Conservation (phyloP, 92 coral and sea anemone genomes). For the Epizoanthus fatuus region DNA sequence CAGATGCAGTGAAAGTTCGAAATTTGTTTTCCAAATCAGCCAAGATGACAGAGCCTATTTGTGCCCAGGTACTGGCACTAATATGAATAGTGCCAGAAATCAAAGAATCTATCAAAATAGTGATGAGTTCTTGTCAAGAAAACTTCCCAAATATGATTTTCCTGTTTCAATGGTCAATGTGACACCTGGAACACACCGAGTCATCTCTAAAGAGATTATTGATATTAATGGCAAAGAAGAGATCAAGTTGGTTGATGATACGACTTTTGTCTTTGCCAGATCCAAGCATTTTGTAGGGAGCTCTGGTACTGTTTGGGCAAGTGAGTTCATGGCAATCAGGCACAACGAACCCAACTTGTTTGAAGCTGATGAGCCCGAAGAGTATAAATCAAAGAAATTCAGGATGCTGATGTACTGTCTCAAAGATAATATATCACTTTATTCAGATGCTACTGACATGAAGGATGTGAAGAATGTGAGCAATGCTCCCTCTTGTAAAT, state of each 20-base stretch:
- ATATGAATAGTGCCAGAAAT: constrained; percentile 4
- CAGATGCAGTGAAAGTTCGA: no score
- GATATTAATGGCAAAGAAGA: no score
- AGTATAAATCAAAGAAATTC: constrained; percentile 16
- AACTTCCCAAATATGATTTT: constrained; percentile 44
- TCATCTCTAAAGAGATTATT: no score
- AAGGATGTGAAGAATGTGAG: not conserved
- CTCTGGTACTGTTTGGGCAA: constrained; percentile 21
- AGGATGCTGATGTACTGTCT: not conserved
- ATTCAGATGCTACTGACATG: constrained; percentile 7
- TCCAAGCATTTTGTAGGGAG: no score
- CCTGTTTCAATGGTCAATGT: not conserved
- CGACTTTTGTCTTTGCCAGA: no score
- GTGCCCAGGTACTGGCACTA: constrained; percentile 51
- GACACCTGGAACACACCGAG: no score
- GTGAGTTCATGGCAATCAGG: constrained; percentile 36
- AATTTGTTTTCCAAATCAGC: not conserved
- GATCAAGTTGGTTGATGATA: no score
- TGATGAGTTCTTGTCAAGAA: constrained; percentile 23
- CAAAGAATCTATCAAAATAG: constrained; percentile 38
- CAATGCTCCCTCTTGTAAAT: not conserved
- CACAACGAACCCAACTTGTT: constrained; percentile 39
- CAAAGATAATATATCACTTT: constrained; percentile 12
- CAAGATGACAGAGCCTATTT: constrained; percentile 43
- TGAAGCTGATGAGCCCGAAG: constrained; percentile 27